These are phyloP conservation scores for Nephila pilipes DNA, from an alignment of 1,140 invertebrate species.

Conservation along the genomic window DNA sequence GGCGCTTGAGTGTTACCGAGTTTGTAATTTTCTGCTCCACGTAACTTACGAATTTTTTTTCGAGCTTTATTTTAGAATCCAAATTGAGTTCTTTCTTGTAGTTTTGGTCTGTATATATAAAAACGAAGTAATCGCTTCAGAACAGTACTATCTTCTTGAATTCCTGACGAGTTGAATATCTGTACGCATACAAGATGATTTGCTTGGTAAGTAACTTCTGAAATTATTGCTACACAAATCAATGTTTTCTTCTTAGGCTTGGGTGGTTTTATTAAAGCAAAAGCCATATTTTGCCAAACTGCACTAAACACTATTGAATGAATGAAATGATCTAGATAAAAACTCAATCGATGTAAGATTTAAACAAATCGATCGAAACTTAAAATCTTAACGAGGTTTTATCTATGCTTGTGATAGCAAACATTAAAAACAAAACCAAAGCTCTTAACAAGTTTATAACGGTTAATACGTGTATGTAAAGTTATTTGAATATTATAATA, in stretches of 20 bases:
- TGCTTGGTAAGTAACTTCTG: neutral
- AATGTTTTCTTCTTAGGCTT: no score
- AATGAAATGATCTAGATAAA: neutral
- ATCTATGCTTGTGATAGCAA: no score
- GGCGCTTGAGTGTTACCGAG: neutral
- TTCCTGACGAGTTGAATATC: neutral
- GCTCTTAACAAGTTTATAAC: no score
- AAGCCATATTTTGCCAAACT: no score
- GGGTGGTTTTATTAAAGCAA: no score
- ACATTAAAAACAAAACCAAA: no score
- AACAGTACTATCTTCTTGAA: neutral
- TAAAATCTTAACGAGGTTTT: no score
- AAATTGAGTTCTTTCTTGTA: neutral
- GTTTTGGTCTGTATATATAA: neutral
- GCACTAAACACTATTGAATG: no score
- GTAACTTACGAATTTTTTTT: neutral
- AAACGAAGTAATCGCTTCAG: neutral
- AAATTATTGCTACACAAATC: neutral
- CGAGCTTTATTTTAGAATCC: neutral
- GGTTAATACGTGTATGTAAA: no score
- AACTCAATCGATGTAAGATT: neutral
- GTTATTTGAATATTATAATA: no score
- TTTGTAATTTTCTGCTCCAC: neutral
- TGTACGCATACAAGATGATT: neutral
- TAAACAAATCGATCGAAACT: neutral